phyloP scores from a whole-genome alignment of 2,797 vertebrate genomes.

The Hemitrygon akajei region DNA sequence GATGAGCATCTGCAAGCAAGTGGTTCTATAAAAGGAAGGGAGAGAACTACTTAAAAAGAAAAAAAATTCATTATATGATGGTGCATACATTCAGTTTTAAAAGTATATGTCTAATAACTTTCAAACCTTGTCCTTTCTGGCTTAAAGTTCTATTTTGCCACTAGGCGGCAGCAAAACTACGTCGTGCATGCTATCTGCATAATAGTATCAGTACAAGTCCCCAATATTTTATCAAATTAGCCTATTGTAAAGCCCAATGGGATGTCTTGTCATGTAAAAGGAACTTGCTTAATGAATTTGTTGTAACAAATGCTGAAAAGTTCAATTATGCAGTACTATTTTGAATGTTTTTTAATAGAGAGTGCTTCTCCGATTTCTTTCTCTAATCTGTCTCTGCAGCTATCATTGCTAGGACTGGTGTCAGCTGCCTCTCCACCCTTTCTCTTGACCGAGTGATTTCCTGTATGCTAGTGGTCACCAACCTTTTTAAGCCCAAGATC shows the following conservation, averaged over 20 bases:
- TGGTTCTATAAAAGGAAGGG: neutral
- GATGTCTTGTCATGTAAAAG: neutral
- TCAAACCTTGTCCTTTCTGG: too few species aligned
- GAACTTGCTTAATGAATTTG: neutral
- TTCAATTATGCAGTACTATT: neutral
- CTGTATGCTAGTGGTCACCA: too few species aligned
- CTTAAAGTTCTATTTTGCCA: neutral
- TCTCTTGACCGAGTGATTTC: neutral
- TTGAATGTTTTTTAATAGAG: neutral
- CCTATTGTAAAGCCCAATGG: neutral
- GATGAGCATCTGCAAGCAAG: neutral
- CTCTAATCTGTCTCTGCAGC: neutral
- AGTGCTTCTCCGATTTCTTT: neutral
- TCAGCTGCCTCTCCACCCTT: neutral
- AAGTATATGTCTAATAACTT: neutral
- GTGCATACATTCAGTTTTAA: neutral
- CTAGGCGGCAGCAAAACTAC: neutral
- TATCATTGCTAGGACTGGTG: neutral
- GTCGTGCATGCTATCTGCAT: neutral
- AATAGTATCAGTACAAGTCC: neutral
- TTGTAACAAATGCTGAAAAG: neutral
- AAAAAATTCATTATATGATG: neutral
- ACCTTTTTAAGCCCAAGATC: too few species aligned
- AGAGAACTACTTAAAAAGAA: neutral
- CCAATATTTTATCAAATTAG: neutral